phyloP scores from a whole-genome alignment of 2,113 vertebrate genomes.

The Melozone crissalis region DNA sequence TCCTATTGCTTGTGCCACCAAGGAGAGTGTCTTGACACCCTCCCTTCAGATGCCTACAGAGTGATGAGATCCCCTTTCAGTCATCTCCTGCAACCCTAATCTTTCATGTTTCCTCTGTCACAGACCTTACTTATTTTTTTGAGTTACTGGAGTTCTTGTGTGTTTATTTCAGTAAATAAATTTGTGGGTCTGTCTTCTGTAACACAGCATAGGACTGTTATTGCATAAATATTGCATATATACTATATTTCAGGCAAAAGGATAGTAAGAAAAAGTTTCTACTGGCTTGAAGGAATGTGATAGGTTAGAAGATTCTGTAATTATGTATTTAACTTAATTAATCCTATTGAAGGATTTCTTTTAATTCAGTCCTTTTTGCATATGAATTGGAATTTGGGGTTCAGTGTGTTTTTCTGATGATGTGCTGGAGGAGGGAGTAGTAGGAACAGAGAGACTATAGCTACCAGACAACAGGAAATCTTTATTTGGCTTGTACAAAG shows the following conservation, averaged over 20 bases:
- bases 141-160: background rate
- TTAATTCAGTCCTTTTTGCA: background rate
- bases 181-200: background rate
- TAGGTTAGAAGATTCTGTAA: background rate
- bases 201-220: background rate
- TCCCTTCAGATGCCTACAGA: background rate
- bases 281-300: background rate
- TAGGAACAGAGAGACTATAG: background rate
- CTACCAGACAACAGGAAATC: background rate
- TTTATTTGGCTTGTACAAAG: background rate
- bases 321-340: background rate
- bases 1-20: background rate
- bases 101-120: background rate
- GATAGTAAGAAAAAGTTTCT: background rate
- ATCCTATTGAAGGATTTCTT: background rate
- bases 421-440: background rate
- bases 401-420: background rate
- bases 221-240: background rate
- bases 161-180: background rate
- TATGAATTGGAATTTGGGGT: background rate
- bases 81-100: background rate
- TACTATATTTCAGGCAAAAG: background rate
- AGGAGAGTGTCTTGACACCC: background rate
- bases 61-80: background rate
- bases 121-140: background rate